phyloP scores from a whole-genome alignment of 2,113 vertebrate species.

The Narcine bancroftii region DNA sequence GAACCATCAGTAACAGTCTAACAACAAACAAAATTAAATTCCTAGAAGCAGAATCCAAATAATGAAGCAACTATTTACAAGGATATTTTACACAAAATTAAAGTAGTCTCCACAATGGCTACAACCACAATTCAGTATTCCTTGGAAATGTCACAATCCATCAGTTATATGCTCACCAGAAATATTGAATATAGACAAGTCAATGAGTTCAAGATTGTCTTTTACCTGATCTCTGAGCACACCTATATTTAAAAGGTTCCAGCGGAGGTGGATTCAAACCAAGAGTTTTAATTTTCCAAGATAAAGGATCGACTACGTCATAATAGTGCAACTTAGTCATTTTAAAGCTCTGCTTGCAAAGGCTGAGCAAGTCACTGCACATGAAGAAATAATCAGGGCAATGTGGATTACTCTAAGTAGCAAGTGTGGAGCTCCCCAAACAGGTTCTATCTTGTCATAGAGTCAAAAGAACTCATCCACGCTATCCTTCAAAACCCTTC shows the following conservation, averaged over 20 bases:
- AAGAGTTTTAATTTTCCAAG: background rate
- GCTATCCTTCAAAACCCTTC: no score
- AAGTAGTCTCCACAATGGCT: background rate
- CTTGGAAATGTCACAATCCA: background rate
- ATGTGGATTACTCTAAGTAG: background rate
- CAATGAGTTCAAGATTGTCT: background rate
- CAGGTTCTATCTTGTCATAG: no score
- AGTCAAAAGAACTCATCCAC: no score
- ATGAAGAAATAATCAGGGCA: background rate
- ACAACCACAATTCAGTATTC: background rate
- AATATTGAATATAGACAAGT: background rate
- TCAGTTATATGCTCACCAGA: background rate
- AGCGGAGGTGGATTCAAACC: background rate
- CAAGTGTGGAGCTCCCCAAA: background rate
- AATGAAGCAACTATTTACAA: background rate
- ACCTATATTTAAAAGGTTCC: background rate
- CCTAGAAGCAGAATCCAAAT: background rate
- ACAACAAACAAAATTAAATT: background rate
- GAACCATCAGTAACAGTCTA: background rate
- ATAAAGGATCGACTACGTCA: no score
- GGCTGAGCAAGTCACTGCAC: background rate
- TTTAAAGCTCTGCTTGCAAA: no score
- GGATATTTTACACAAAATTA: background rate
- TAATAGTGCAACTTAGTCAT: background rate
- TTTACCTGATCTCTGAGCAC: background rate